Conservation (phyloP, 2,797 vertebrate genomes). For the Sebastes itinus region DNA sequence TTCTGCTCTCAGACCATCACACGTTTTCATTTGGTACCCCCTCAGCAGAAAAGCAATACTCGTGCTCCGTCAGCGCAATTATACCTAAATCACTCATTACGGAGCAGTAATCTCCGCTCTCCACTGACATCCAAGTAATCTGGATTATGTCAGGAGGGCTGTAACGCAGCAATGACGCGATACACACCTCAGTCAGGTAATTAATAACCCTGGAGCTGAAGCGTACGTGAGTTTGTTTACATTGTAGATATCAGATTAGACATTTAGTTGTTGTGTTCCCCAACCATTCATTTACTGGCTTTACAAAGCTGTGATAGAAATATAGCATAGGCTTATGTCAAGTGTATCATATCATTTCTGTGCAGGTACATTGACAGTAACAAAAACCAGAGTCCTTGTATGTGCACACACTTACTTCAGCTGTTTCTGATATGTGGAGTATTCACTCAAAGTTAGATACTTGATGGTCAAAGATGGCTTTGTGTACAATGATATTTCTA, state of each 20-base stretch:
- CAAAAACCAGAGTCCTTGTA: not conserved
- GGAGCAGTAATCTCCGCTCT: conserved; percentile 65
- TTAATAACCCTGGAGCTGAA: conserved; percentile 32
- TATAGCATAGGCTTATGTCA: too few relatives aligned
- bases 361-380: not conserved
- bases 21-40: conserved; percentile 16
- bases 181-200: conserved; percentile 40
- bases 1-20: not conserved
- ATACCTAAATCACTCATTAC: conserved; percentile 65
- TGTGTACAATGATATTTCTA: not conserved
- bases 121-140: conserved; percentile 65
- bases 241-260: not conserved
- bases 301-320: too few relatives aligned
- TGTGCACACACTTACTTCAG: not conserved
- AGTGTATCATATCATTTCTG: not conserved
- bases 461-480: not conserved
- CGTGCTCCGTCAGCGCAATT: conserved; percentile 48
- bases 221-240: not conserved
- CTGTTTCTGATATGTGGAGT: not conserved
- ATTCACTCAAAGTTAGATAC: not conserved
- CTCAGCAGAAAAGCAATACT: conserved; percentile 11
- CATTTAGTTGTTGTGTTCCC: not conserved
- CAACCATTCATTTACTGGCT: too few relatives aligned
- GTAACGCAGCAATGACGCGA: conserved; percentile 36
- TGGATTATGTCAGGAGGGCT: conserved; percentile 71